phyloP scores from a whole-genome alignment of 2,113 vertebrate species.

The Festucalex cinctus region DNA sequence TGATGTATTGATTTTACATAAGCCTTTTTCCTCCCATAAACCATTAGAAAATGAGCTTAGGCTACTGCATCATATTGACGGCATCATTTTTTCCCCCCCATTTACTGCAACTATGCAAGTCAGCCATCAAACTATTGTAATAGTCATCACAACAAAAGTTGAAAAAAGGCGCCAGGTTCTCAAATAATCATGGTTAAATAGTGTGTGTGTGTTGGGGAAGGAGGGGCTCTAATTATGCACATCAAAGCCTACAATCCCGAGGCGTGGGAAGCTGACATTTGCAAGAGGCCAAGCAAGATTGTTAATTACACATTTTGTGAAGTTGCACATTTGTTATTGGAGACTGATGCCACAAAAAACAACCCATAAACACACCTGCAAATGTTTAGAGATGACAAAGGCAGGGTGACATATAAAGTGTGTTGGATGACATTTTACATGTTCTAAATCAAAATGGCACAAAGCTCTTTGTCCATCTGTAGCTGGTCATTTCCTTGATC shows the following conservation, averaged over 20 bases:
- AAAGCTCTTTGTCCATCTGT: too few relatives aligned
- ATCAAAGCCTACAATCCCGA: slow-evolving; percentile 48
- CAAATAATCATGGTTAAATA: background rate
- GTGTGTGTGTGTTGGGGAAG: slow-evolving; percentile 6
- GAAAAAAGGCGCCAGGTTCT: slow-evolving; percentile 12
- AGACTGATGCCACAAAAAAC: slow-evolving; percentile 22
- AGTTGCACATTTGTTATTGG: slow-evolving; percentile 38
- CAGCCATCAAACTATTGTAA: background rate
- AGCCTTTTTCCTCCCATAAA: background rate
- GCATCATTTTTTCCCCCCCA: too few relatives aligned
- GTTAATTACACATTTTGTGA: slow-evolving; percentile 57
- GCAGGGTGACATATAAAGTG: slow-evolving; percentile 12
- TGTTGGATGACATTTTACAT: slow-evolving; percentile 1
- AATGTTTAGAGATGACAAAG: slow-evolving; percentile 47
- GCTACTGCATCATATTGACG: background rate
- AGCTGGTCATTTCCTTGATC: too few relatives aligned
- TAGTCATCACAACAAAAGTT: slow-evolving; percentile 1
- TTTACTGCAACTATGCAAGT: background rate
- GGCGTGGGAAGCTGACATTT: slow-evolving; percentile 55
- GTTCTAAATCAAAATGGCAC: too few relatives aligned
- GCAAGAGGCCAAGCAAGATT: slow-evolving; percentile 48
- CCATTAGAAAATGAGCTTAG: background rate
- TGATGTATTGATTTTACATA: too few relatives aligned
- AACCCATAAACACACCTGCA: slow-evolving; percentile 31
- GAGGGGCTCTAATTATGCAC: slow-evolving; percentile 49